Percentiles rank a stretch among this genome's conserved stretches.
These are phyloP conservation scores for Drosophila tanythrix DNA, from an alignment of 2,888 invertebrate species.

Conservation along the genomic window DNA sequence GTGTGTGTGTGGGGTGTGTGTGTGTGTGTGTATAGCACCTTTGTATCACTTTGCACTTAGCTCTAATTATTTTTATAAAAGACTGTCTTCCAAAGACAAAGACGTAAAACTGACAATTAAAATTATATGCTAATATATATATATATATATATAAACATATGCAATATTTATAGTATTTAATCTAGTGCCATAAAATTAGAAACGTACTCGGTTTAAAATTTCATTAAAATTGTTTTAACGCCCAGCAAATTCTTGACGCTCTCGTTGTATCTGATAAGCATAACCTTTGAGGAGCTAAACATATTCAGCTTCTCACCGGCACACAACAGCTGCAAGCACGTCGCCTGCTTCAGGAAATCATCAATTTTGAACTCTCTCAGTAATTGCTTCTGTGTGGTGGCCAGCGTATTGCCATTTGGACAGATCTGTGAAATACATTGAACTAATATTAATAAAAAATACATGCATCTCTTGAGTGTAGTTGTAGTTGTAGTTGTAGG, in stretches of 20 bases:
- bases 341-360: slow-evolving; percentile 92
- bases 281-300: slow-evolving; percentile 90
- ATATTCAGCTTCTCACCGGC: slow-evolving; percentile 92
- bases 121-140: slow-evolving; percentile 46
- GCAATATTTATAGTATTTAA: slow-evolving; percentile 4
- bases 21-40: slow-evolving; percentile 81
- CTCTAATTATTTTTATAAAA: slow-evolving; percentile 63
- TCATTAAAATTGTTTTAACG: slow-evolving; percentile 91
- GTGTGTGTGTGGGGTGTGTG: slow-evolving; percentile 59
- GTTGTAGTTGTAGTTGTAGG: slow-evolving; percentile 86
- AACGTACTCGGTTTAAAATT: slow-evolving; percentile 85
- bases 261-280: slow-evolving; percentile 93
- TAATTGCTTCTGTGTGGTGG: slow-evolving; percentile 79
- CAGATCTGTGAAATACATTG: slow-evolving; percentile 77
- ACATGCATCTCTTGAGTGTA: not conserved
- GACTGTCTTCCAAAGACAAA: slow-evolving; percentile 71
- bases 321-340: slow-evolving; percentile 91
- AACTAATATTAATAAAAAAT: not conserved
- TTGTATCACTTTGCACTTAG: slow-evolving; percentile 81
- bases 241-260: slow-evolving; percentile 92
- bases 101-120: slow-evolving; percentile 52
- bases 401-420: slow-evolving; percentile 79
- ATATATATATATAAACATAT: slow-evolving; percentile 40
- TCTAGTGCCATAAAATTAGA: slow-evolving; percentile 19
- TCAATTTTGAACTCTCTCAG: slow-evolving; percentile 91